Base-by-base conservation (phyloP, 2,888 invertebrate genomes). In the Hoplodrina blanda region DNA sequence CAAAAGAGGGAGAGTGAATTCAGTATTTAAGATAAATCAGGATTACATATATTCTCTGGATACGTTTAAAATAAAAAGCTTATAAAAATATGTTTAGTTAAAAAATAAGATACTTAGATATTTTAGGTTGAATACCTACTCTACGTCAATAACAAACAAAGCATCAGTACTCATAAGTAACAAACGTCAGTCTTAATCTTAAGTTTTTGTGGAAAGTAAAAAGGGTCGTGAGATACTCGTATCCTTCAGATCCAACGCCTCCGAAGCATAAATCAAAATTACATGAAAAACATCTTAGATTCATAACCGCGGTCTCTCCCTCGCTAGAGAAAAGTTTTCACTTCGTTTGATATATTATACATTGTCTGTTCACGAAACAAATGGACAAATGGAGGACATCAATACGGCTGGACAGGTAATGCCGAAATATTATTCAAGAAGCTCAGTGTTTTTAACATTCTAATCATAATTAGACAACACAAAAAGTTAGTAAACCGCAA, bases 181-280 rank as follows among this genome's bases (percentile, higher is more conserved):
- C 78, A 78, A 82, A 84, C 76, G 83, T 87, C 87, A 85, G 74
- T 86, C 85, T 86, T 87, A 89, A 89, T 89, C 83, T 81, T 80
- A 76, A 86, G 85, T 88, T 89, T 88, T 88, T 87, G 83, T 80
- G 73, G 71, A 84, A 85, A 89, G 86, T 86, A 88, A 90, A 90
- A 89, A 91, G 88, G 90, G 89, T 90, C 89, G 84, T 78, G 84
- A 85, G 82, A 81, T 81, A 82, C 81, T 80, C 82, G 87, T 86
- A 89, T 85, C 67, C 87, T 84, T 85, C 82, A 85, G 87, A 87
- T 90, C 89, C 86, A 87, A 82, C 86, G 84, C 87, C 85, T 86
- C 83, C 78, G 77, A 80, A 81, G 88, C 90, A 92, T 93, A 93
- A 92, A 94, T 92, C 92, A 91, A 91, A 92, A 91, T 90, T 91